phyloP scores from a whole-genome alignment of 2,888 invertebrate genomes.

The Ormyrus rosae region DNA sequence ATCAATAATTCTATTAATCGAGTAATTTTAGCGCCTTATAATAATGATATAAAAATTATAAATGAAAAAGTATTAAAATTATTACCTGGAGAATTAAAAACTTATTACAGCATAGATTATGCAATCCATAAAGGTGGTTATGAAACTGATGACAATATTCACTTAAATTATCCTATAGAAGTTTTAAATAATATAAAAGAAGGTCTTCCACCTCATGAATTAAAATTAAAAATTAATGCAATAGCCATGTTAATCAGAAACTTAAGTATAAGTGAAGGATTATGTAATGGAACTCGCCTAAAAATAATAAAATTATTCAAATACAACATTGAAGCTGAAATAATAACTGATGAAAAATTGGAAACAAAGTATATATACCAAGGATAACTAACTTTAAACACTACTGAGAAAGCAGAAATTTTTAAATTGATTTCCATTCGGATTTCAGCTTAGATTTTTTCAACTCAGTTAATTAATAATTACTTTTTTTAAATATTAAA shows the following conservation, averaged over 20 bases:
- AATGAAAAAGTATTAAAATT: constrained; percentile 41
- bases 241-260: neutral
- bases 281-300: constrained; percentile 23
- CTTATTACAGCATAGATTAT: constrained; percentile 38
- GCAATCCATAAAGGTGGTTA: constrained; percentile 33
- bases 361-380: neutral
- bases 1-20: neutral
- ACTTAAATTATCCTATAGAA: constrained; percentile 32
- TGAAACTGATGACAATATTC: constrained; percentile 22
- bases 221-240: constrained; percentile 13
- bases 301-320: constrained; percentile 16
- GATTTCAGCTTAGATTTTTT: neutral
- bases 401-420: no score
- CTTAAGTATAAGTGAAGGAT: neutral
- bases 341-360: neutral
- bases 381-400: neutral
- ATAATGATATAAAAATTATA: constrained; percentile 21
- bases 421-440: no score
- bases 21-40: neutral
- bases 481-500: no score
- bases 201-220: constrained; percentile 10
- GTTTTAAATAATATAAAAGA: constrained; percentile 10
- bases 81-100: constrained; percentile 23
- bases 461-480: no score
- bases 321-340: constrained; percentile 8